Evolutionary conservation across 2,888 invertebrate genomes (phyloP), one percentile per base, ranked within the genome.

Genomic region (Ectemnius lituratus): DNA sequence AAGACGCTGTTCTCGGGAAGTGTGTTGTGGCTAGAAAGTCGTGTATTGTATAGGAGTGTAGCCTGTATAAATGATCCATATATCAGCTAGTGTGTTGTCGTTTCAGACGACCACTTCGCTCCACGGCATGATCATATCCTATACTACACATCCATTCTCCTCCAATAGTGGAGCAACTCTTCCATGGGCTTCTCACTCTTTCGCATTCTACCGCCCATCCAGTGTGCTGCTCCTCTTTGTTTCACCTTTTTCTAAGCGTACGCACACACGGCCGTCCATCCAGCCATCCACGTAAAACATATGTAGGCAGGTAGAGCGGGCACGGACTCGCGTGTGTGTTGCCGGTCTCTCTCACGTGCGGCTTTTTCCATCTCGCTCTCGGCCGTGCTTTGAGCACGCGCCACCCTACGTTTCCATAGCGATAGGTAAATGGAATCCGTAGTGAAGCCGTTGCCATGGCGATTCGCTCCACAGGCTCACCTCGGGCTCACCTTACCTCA

Each of bases 341-440:
- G 2, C 47, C 52, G 52, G 63, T 73, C 70, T 37, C 71, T 20
- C 71, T 68, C 63, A 72, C 23, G 58, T 28, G 56, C 49, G 67
- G 71, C 75, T 71, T 70, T 73, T 73, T 70, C 78, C 73, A 78
- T 69, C 72, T 62, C 59, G 71, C 66, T 74, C 77, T 76, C 76
- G 64, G 68, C 78, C 79, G 77, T 79, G 60, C 77, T 82, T 82
- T 87, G 88, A 88, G 86, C 88, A 88, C 88, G 84, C 88, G 86
- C 88, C 88, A 88, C 86, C 88, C 87, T 86, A 86, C 88, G 90
- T 90, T 89, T 89, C 89, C 90, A 90, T 90, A 89, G 89, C 87
- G 87, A 90, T 90, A 90, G 89, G 90, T 89, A 90, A 90, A 89
- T 90, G 90, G 90, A 90, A 90, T 89, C 90, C 90, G 89, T 88